Evolutionary conservation across 2,797 vertebrate species (phyloP), one percentile per base, ranked within the genome.

Genomic region (Meriones psammophilus): DNA sequence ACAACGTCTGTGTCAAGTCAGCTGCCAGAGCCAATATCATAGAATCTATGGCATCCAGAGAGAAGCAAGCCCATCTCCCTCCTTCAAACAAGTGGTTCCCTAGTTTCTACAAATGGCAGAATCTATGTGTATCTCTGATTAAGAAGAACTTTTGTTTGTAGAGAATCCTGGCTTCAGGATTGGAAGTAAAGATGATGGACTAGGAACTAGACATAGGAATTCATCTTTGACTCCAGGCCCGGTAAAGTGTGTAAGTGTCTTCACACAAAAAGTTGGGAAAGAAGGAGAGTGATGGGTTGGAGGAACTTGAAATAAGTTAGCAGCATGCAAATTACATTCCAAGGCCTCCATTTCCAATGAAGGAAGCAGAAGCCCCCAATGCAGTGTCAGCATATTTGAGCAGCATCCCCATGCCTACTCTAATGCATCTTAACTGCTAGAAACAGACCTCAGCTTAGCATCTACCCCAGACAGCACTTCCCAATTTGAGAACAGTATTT

Each of bases 51-150:
- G 26, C 42, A 7, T 22, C 8, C 0, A 1, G 66, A 42, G 14
- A 73, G 22, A 71, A 39, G 5, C 33, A 64, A 36, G 18, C 42
- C 39, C 10, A 14, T 64, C 39, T 36, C 68, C 22, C 28, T 88
- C 42, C 28, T 84, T 26, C 22, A 20, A 22, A 17, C 0, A 0
- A 4, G 17, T 33, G 0, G 71, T 24, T 56, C 28, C 66, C 36
- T 1, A 1, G n/a, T 46, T 42, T 36, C 73, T 73, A 54, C 0
- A 0, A 18, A 24, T 66, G 60, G 36, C 68, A 36, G 20, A 39
- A 64, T 58, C 42, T 62, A 6, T 60, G 26, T 28, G 42, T 46
- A 30, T n/a, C 8, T 74, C 3, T 2, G 9, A n/a, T 18, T 22
- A 79, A 24, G 76, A 54, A 60, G 17, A 12, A 9, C 0, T 12